Evolutionary conservation across 2,113 vertebrate genomes (phyloP), one percentile per base, ranked within the genome.

Genomic region (Mastomys natalensis): DNA sequence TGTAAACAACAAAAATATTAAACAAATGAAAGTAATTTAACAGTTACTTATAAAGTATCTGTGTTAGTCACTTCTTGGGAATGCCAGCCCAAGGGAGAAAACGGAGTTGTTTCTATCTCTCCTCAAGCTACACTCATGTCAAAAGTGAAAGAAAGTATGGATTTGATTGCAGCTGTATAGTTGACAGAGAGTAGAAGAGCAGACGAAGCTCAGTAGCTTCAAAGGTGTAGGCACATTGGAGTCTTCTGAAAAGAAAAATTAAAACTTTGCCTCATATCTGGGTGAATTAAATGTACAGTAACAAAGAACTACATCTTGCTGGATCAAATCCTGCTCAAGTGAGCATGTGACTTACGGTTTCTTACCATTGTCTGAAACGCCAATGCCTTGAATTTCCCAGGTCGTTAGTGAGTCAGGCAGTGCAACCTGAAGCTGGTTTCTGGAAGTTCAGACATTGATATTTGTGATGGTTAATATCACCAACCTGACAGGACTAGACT

Each of bases 391-490:
- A 48, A 99, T 72, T 97, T 99, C 98, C 99, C 99, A 99, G 34
- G 99, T 99, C 70, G 99, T 99, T 48, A 99, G 98, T 13, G 99
- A 99, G 98, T 99, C 99, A 9, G 99, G 99, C 13, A 99, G 97
- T 58, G 40, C 95, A 81, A 98, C 26, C 7, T 48, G 97, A 84
- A 99, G 74, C 86, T 98, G 95, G 11, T 10, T 93, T 21, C 98
- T 99, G 62, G 93, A 97, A 87, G 60, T 81, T 78, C 84, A 98
- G 97, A 91, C 31, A 1, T 97, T 91, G 53, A 94, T 64, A 70
- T 92, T 97, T 48, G 16, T 66, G 26, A 48, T 86, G 40, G 60
- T 43, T 91, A 7, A 68, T 45, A 70, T 95, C 84, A 21, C 10
- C 78, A 91, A 60, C 5, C 37, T 40, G 34, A 93, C 13, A 86